phyloP scores from a whole-genome alignment of 2,113 vertebrate genomes.

The Gambusia affinis region DNA sequence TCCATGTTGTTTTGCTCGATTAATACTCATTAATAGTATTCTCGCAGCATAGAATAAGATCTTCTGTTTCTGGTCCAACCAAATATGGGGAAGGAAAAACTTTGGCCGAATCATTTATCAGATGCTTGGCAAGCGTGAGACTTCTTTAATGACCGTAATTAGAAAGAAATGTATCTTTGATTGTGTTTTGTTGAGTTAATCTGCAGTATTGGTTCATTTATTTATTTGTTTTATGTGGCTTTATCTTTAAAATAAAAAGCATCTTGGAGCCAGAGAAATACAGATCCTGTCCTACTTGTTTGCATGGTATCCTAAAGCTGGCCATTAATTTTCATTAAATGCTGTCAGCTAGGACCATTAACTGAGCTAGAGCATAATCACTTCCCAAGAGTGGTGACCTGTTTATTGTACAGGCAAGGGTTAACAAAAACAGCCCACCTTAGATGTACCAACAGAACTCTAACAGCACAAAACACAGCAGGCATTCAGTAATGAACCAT shows the following conservation, averaged over 20 bases:
- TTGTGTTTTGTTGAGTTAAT: constrained; percentile 27
- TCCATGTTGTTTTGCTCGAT: constrained; percentile 54
- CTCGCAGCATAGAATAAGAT: constrained; percentile 43
- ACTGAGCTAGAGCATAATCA: constrained; percentile 77
- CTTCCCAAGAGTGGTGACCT: constrained; percentile 77
- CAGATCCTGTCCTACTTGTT: constrained; percentile 51
- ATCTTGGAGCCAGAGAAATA: constrained; percentile 29
- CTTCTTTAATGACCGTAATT: constrained; percentile 47
- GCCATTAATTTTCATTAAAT: constrained; percentile 82
- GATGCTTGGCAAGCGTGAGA: constrained; percentile 28
- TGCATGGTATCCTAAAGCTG: constrained; percentile 46
- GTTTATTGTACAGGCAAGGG: constrained; percentile 74
- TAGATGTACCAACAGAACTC: constrained; percentile 63
- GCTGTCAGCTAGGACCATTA: constrained; percentile 82
- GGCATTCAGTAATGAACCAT: constrained; percentile 29
- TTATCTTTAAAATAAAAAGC: neutral
- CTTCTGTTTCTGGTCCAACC: constrained; percentile 34
- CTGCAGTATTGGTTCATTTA: neutral
- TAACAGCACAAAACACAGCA: constrained; percentile 23
- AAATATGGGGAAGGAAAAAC: constrained; percentile 54
- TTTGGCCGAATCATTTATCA: constrained; percentile 21
- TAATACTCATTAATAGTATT: constrained; percentile 70
- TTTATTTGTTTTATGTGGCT: neutral
- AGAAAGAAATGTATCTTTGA: constrained; percentile 42
- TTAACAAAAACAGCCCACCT: constrained; percentile 78